These are phyloP conservation scores for Centropristis striata DNA, from an alignment of 2,113 vertebrate genomes.

Conservation along the genomic window DNA sequence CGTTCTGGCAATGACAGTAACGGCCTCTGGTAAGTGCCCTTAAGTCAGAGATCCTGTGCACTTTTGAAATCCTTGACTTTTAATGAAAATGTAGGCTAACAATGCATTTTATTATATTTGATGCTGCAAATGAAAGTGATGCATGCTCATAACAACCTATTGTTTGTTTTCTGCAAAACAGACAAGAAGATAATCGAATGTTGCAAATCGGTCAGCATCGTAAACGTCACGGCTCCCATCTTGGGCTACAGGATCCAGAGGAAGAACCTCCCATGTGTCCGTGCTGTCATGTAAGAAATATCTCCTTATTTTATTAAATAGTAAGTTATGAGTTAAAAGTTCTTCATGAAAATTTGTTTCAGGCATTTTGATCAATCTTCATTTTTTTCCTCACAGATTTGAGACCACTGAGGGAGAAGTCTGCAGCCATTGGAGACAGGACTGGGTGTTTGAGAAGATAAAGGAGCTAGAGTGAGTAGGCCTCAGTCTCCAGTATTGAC, in stretches of 20 bases:
- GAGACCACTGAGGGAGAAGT: constrained; percentile 63
- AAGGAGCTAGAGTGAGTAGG: constrained; percentile 70
- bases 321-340: neutral
- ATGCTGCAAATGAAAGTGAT: neutral
- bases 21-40: constrained; percentile 49
- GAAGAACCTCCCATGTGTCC: constrained; percentile 68
- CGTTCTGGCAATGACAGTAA: constrained; percentile 41
- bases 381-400: constrained; percentile 46
- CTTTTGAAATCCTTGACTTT: neutral
- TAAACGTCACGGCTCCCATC: constrained; percentile 67
- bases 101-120: neutral
- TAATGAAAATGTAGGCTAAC: neutral
- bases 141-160: neutral
- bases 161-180: constrained; percentile 38
- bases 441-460: constrained; percentile 67
- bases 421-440: constrained; percentile 73
- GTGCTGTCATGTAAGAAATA: constrained; percentile 75
- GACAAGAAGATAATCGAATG: constrained; percentile 45
- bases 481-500: neutral
- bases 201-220: constrained; percentile 62
- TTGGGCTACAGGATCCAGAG: constrained; percentile 76
- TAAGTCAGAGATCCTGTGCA: neutral
- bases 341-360: neutral
- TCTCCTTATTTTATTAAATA: neutral
- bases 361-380: neutral